Conservation (phyloP, 2,797 vertebrate species). For the Oreonectes daqikongensis region DNA sequence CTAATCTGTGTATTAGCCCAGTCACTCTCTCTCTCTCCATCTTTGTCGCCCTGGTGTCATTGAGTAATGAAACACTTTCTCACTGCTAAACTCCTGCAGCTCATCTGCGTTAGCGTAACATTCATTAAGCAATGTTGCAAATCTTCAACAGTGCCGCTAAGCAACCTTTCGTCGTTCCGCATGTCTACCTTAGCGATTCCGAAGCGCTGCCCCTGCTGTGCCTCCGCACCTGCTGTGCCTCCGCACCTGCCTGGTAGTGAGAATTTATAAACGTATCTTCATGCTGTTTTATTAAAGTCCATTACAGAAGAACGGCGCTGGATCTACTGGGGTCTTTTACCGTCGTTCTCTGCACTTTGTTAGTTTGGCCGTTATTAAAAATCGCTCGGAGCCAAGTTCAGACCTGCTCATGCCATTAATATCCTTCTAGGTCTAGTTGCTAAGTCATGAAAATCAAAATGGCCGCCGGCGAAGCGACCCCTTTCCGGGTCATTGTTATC, state of each 20-base stretch:
- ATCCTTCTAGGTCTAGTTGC: conserved; percentile 22
- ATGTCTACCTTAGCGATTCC: conserved; percentile 31
- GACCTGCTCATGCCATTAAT: conserved; percentile 47
- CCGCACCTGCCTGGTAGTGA: conserved; percentile 28
- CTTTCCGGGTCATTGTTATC: conserved; percentile 7
- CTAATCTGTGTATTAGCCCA: not conserved
- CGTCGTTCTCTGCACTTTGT: conserved; percentile 65
- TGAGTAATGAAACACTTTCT: conserved; percentile 52
- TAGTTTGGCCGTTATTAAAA: conserved; percentile 52
- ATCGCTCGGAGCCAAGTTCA: conserved; percentile 12
- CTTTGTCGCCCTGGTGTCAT: conserved; percentile 45
- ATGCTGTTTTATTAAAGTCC: conserved; percentile 50
- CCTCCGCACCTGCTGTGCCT: conserved; percentile 33
- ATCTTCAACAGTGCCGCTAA: conserved; percentile 6
- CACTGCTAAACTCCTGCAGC: conserved; percentile 43
- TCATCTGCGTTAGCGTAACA: conserved; percentile 37
- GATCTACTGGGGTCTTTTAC: conserved; percentile 76
- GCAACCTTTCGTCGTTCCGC: conserved; percentile 36
- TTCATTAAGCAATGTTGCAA: conserved; percentile 45
- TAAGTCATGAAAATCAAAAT: conserved; percentile 51
- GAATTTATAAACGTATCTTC: conserved; percentile 46
- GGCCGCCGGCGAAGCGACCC: conserved; percentile 7
- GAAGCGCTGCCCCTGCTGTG: conserved; percentile 34
- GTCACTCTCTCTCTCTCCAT: conserved; percentile 38
- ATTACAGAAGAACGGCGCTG: conserved; percentile 61